These are phyloP conservation scores for Drosophila burlai DNA, from an alignment of 1,140 invertebrate genomes.

Conservation along the genomic window DNA sequence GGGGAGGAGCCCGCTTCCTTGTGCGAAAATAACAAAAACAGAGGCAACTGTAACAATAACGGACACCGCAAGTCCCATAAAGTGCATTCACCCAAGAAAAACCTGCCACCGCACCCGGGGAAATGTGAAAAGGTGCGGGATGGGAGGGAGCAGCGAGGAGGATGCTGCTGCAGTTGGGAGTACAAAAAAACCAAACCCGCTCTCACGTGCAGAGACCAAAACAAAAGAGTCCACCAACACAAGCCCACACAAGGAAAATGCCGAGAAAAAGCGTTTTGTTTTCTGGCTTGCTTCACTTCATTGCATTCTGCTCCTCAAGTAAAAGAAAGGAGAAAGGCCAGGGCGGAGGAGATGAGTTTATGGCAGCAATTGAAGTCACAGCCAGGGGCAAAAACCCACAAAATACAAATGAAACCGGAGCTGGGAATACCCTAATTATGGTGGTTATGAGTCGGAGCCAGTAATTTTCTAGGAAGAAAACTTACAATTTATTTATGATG, in stretches of 20 bases:
- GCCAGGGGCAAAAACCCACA: constrained; percentile 17
- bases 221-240: constrained; percentile 51
- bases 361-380: constrained; percentile 24
- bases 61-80: constrained; percentile 58
- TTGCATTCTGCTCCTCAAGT: constrained; percentile 56
- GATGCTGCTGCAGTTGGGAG: constrained; percentile 5
- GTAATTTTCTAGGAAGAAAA: no score
- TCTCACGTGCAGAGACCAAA: constrained; percentile 70
- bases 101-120: constrained; percentile 34
- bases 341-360: constrained; percentile 10
- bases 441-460: neutral
- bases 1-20: constrained; percentile 20
- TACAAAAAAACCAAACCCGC: constrained; percentile 26
- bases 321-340: constrained; percentile 16
- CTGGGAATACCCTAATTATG: constrained; percentile 13
- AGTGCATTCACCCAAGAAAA: constrained; percentile 71
- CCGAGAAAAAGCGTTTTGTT: constrained; percentile 65
- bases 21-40: constrained; percentile 31
- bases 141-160: neutral
- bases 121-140: constrained; percentile 13
- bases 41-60: constrained; percentile 51
- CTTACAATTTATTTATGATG: neutral
- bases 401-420: constrained; percentile 5
- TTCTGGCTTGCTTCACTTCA: constrained; percentile 64
- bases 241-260: constrained; percentile 19